Evolutionary conservation across 2,888 invertebrate genomes (phyloP).

Genomic region (Hypselothyrea guttata): DNA sequence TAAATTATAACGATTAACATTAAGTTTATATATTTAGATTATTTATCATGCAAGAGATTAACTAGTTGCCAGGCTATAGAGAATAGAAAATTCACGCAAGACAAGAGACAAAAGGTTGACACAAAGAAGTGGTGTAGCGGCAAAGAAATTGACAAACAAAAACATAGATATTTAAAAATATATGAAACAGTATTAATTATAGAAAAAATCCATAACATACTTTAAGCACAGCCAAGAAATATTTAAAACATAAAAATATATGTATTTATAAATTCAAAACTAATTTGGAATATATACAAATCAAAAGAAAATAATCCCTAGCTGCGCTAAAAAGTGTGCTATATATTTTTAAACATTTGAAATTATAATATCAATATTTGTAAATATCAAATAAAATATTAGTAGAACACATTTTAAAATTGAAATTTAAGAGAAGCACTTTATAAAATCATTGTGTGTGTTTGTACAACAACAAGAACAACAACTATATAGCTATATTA

Average conservation of each 20-base stretch:
- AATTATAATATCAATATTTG: too few species aligned
- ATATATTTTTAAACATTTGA: too few species aligned
- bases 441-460: constrained; percentile 28
- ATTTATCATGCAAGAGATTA: constrained; percentile 65
- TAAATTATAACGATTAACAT: constrained; percentile 20
- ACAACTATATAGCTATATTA: constrained; percentile 74
- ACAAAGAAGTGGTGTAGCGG: constrained; percentile 12
- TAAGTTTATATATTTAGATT: constrained; percentile 27
- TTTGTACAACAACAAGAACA: constrained; percentile 79
- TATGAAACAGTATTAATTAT: not conserved
- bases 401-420: not conserved
- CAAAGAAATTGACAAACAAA: constrained; percentile 28
- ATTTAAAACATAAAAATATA: too few species aligned
- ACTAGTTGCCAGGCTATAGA: constrained; percentile 65
- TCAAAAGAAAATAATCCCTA: not conserved
- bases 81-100: constrained; percentile 58
- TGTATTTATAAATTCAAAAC: too few species aligned
- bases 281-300: not conserved
- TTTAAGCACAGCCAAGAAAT: not conserved
- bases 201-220: constrained; percentile 6
- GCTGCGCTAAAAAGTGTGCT: too few species aligned
- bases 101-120: constrained; percentile 48
- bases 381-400: not conserved
- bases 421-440: constrained; percentile 13
- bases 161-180: constrained; percentile 5